phyloP scores from a whole-genome alignment of 2,797 vertebrate genomes.

The Antrozous pallidus region DNA sequence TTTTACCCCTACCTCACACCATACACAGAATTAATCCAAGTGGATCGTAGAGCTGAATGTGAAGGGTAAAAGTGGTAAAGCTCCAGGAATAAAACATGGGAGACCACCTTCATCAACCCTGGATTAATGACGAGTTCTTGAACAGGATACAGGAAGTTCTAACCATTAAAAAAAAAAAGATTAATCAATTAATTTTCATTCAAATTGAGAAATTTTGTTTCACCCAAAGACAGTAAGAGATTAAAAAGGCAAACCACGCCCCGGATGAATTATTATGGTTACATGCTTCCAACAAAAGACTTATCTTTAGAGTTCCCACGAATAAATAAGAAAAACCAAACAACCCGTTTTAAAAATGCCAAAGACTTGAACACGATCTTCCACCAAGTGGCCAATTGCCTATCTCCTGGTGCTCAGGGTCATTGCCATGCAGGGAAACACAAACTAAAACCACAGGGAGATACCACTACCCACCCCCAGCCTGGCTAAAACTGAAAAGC shows the following conservation, averaged over 20 bases:
- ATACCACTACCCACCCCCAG: no score
- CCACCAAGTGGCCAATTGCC: neutral
- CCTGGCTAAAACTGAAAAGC: neutral
- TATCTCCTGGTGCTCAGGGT: neutral
- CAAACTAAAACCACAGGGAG: neutral
- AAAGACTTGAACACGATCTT: neutral
- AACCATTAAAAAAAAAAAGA: neutral
- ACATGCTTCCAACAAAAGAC: neutral
- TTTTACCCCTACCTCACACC: neutral
- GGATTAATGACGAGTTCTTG: neutral
- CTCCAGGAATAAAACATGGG: neutral
- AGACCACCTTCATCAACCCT: neutral
- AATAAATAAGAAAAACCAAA: neutral
- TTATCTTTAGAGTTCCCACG: neutral
- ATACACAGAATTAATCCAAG: neutral
- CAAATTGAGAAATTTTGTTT: neutral
- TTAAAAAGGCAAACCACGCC: neutral
- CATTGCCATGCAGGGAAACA: neutral
- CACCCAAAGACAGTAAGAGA: neutral
- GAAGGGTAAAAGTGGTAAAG: neutral
- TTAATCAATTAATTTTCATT: neutral
- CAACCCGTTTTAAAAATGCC: neutral
- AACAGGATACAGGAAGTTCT: neutral
- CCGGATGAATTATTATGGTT: neutral
- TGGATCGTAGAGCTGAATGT: neutral